phyloP scores from a whole-genome alignment of 2,113 vertebrate species.

The Zingel zingel region DNA sequence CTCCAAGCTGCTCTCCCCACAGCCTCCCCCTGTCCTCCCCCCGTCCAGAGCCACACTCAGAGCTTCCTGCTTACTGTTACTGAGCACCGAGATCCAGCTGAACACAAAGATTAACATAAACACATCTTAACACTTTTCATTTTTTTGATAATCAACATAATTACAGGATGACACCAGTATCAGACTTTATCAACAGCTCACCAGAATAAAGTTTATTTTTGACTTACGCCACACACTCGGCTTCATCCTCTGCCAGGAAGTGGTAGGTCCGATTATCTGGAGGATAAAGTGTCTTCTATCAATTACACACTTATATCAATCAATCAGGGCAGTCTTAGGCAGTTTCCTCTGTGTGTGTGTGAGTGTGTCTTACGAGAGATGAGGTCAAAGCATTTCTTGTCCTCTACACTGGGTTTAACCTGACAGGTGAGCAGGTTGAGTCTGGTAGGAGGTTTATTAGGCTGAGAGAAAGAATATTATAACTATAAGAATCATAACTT shows the following conservation, averaged over 20 bases:
- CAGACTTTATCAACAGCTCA: not conserved
- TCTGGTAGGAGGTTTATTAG: constrained; percentile 75
- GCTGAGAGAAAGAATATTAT: constrained; percentile 38
- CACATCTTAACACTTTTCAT: not conserved
- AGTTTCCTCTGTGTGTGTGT: not conserved
- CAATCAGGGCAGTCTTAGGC: too few relatives aligned
- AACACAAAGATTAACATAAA: constrained; percentile 13
- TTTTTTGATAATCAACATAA: not conserved
- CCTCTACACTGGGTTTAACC: constrained; percentile 76
- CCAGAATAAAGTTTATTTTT: not conserved
- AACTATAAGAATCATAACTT: not conserved
- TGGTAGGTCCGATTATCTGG: constrained; percentile 78
- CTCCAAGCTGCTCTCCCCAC: constrained; percentile 65
- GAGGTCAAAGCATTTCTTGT: constrained; percentile 79
- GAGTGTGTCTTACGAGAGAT: constrained; percentile 66
- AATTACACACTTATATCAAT: too few relatives aligned
- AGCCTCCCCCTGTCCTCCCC: constrained; percentile 29
- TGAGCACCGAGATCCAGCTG: constrained; percentile 79
- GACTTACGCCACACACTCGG: constrained; percentile 78
- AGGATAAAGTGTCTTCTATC: not conserved
- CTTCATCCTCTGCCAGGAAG: constrained; percentile 77
- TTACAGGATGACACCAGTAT: not conserved
- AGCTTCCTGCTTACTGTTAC: constrained; percentile 79
- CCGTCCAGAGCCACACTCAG: constrained; percentile 70
- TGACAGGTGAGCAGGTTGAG: constrained; percentile 79